A percentile compares a stretch with the other conserved stretches of the same genome.
Evolutionary conservation across 2,888 invertebrate species (phyloP).

Genomic region (Tolmerus cingulatus): DNA sequence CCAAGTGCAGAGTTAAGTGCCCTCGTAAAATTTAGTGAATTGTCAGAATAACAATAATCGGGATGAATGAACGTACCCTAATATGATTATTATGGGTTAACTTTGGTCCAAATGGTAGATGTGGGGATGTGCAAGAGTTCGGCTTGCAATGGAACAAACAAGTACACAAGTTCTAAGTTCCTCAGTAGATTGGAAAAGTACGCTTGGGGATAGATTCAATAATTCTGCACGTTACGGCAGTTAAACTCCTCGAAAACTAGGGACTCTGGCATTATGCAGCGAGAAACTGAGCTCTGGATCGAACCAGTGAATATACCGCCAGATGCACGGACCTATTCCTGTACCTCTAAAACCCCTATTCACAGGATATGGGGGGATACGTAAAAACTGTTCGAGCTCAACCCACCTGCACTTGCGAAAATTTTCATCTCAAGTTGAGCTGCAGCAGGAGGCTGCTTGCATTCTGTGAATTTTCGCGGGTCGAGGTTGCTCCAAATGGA

Average conservation of each 20-base stretch:
- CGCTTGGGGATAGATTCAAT: background rate
- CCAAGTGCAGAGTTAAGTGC: background rate
- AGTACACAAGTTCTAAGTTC: background rate
- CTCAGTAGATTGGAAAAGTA: background rate
- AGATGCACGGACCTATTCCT: background rate
- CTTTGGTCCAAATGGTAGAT: background rate
- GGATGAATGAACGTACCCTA: background rate
- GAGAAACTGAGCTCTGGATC: background rate
- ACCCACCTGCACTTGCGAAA: background rate
- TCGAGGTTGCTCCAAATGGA: background rate
- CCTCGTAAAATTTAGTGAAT: background rate
- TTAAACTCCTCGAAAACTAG: background rate
- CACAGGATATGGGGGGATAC: background rate
- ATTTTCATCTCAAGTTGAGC: background rate
- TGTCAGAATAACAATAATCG: background rate
- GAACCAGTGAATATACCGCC: background rate
- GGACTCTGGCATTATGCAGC: background rate
- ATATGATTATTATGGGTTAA: background rate
- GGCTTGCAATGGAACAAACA: background rate
- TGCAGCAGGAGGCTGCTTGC: background rate
- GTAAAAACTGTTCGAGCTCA: background rate
- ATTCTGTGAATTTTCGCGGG: background rate
- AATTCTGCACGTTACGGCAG: background rate
- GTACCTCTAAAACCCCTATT: background rate
- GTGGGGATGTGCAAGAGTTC: background rate